Evolutionary conservation across 2,888 invertebrate species (phyloP), one percentile per base, ranked within the genome.

Genomic region (Drosophila phalerata): DNA sequence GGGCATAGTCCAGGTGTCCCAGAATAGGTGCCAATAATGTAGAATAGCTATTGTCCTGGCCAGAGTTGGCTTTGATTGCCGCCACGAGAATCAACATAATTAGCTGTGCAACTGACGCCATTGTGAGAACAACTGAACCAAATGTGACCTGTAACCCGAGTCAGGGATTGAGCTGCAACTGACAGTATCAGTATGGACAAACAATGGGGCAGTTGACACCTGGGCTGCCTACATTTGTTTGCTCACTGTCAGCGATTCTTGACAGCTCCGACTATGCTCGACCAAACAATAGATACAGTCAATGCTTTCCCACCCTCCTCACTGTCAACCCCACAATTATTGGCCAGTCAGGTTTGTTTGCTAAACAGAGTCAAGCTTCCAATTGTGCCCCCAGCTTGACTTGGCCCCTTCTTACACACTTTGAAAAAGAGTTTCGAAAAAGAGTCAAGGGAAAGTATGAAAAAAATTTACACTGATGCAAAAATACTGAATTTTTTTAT

Each of bases 281-380:
- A 34, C 9, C 58, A 28, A 56, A 70, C 72, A 63, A 57, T 63
- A 42, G 15, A 42, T 17, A 47, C 42, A 28, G 25, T 37, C 11
- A 3, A 2, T 5, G 17, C 11, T 19, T 9, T 10, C 17, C 10
- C 32, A 13, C 25, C 8, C 34, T 51, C 17, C 58, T 37, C 56
- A 43, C 64, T 13, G 30, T 37, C 49, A 69, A 58, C 69, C 75
- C 79, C 60, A 63, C 79, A 85, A 84, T 84, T 84, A 82, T 82
- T 82, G 66, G 70, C 86, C 69, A 78, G 56, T 81, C 22, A 22
- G 45, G 30, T n/a, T 70, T 86, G 65, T 83, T 84, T 66, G 47
- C 52, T 17, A 15, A 49, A 13, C 45, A 45, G 52, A 74, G 43
- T 65, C 52, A 71, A 68, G 60, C 63, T 63, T 67, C 52, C 60